A percentile compares a stretch with the other conserved stretches of the same genome.
Evolutionary conservation across 2,888 invertebrate genomes (phyloP).

Genomic region (Zootermopsis nevadensis): DNA sequence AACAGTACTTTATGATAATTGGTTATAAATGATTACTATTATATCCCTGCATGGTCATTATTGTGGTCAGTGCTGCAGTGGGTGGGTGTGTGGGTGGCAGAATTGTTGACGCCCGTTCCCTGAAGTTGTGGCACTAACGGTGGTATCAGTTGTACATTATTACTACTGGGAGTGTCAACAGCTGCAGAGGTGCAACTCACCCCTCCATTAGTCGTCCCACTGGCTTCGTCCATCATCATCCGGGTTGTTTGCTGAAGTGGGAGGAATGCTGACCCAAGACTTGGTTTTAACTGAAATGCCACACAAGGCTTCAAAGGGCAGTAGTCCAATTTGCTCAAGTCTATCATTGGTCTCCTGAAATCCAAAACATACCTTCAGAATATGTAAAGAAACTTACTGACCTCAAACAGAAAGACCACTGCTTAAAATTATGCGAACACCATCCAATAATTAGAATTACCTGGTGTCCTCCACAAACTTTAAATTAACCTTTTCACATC

Average conservation of each 20-base stretch:
- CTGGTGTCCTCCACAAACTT: conserved; percentile 73
- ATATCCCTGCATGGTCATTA: conserved; percentile 43
- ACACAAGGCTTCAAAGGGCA: conserved; percentile 72
- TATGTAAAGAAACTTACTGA: no score
- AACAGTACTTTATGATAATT: conserved; percentile 10
- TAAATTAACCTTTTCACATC: conserved; percentile 86
- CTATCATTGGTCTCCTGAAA: conserved; percentile 62
- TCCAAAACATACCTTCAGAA: no score
- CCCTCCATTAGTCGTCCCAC: conserved; percentile 44
- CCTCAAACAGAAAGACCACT: no score
- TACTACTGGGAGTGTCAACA: conserved; percentile 32
- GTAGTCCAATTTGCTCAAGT: conserved; percentile 64
- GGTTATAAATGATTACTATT: conserved; percentile 31
- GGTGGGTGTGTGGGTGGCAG: conserved; percentile 16
- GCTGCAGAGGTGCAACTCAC: conserved; percentile 32
- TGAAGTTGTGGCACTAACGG: conserved; percentile 28
- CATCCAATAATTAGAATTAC: conserved; percentile 58
- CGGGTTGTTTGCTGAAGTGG: conserved; percentile 67
- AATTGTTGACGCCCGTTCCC: background rate
- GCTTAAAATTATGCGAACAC: no score
- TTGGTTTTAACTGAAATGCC: conserved; percentile 82
- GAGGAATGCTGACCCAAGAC: conserved; percentile 84
- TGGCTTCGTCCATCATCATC: conserved; percentile 56
- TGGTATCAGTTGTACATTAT: background rate
- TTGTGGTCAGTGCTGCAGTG: conserved; percentile 40